phyloP scores from a whole-genome alignment of 2,888 invertebrate genomes.

The Labia minor region DNA sequence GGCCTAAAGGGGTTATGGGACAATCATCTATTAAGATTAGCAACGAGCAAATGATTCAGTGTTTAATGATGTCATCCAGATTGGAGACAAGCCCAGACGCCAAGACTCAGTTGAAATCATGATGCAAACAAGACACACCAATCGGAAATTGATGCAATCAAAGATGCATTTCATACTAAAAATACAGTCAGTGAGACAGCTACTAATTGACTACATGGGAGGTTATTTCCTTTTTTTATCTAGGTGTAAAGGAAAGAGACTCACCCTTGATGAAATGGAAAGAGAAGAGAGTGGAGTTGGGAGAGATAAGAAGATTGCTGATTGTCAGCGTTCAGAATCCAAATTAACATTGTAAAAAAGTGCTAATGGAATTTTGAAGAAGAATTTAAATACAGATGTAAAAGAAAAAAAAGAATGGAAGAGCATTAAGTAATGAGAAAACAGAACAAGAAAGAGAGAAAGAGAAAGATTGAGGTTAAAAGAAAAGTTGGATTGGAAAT shows the following conservation, averaged over 20 bases:
- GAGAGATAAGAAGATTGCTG: neutral
- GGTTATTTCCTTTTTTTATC: too few species aligned
- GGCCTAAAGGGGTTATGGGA: neutral
- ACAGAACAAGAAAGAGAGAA: too few species aligned
- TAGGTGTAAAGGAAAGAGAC: too few species aligned
- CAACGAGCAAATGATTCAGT: neutral
- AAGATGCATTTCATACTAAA: too few species aligned
- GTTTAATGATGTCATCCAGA: neutral
- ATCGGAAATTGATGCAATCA: constrained; percentile 3
- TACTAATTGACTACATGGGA: too few species aligned
- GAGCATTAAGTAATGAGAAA: too few species aligned
- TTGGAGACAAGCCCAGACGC: neutral
- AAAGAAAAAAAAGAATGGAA: neutral
- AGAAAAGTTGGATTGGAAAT: too few species aligned
- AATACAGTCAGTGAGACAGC: too few species aligned
- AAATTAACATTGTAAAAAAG: constrained; percentile 8
- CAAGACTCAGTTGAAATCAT: neutral
- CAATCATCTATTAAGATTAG: neutral
- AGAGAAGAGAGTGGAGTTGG: too few species aligned
- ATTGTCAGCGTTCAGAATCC: neutral
- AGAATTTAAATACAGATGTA: neutral
- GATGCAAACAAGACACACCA: constrained; percentile 6
- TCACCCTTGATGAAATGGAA: too few species aligned
- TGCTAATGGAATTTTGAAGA: neutral
- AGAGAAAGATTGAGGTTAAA: too few species aligned